Percentiles rank a stretch among this genome's conserved stretches.
phyloP scores from a whole-genome alignment of 1,140 invertebrate species.

The Periplaneta americana region DNA sequence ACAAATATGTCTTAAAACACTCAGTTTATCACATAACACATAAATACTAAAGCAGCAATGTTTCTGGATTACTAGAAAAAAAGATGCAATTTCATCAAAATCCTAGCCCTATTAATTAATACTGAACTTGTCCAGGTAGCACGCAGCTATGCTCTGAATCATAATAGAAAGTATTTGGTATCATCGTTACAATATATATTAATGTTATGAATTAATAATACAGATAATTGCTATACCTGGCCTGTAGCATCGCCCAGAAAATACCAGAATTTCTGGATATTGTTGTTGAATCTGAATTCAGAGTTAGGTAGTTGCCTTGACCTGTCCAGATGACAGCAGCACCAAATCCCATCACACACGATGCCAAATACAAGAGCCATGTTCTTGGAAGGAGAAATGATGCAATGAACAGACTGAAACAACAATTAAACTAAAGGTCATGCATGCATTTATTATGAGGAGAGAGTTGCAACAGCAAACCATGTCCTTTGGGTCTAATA shows the following conservation, averaged over 20 bases:
- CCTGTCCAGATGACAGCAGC: conserved; percentile 88
- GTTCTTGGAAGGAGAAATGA: conserved; percentile 80
- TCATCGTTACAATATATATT: no score
- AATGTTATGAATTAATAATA: background rate
- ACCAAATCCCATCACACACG: conserved; percentile 79
- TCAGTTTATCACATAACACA: no score
- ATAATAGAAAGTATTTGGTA: no score
- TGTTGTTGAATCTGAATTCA: conserved; percentile 80
- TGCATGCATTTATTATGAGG: background rate
- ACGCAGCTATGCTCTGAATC: no score
- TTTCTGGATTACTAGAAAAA: no score
- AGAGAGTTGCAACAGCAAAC: background rate
- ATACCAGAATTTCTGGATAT: conserved; percentile 91
- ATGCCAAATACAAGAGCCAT: conserved; percentile 76
- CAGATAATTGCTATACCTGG: conserved; percentile 49
- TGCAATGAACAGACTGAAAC: conserved; percentile 65
- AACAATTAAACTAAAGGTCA: no score
- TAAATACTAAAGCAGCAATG: no score
- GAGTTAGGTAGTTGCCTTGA: conserved; percentile 89
- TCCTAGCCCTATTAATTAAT: no score
- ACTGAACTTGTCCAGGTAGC: no score
- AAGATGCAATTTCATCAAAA: no score
- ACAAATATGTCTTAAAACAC: no score
- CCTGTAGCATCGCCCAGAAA: conserved; percentile 94
- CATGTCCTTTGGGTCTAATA: no score